A percentile compares a stretch with the other conserved stretches of the same genome.
These are phyloP conservation scores for Cynocephalus volans DNA, from an alignment of 2,113 vertebrate species.

Conservation along the genomic window DNA sequence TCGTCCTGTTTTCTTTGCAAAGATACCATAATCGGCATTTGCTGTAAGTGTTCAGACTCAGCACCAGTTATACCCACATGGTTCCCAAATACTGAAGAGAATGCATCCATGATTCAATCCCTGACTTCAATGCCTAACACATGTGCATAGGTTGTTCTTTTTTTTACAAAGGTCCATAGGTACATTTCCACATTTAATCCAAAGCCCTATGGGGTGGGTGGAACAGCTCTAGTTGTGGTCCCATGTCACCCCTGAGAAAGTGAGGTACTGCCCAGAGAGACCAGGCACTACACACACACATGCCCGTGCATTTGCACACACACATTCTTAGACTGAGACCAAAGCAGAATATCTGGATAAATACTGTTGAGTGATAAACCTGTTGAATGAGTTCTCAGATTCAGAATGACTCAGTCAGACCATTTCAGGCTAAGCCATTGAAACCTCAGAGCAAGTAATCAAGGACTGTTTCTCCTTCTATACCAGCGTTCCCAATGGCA, in stretches of 20 bases:
- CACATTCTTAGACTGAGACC: neutral
- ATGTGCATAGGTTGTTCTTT: neutral
- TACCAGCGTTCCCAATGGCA: neutral
- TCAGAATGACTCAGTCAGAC: neutral
- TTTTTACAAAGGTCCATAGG: neutral
- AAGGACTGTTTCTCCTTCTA: neutral
- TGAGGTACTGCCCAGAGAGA: neutral
- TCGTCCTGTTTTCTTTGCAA: neutral
- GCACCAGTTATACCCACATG: neutral
- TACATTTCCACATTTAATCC: neutral
- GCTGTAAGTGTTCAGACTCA: neutral
- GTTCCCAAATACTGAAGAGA: neutral
- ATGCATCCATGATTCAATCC: neutral
- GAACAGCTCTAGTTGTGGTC: neutral
- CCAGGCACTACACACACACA: neutral
- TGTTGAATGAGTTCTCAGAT: neutral
- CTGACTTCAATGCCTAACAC: neutral
- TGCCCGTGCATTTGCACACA: neutral
- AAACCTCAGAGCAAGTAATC: neutral
- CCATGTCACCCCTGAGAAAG: neutral
- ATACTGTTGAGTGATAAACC: neutral
- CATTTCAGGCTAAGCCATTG: neutral
- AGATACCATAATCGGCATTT: neutral
- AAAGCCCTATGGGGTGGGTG: neutral
- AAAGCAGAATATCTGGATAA: neutral